phyloP scores from a whole-genome alignment of 2,888 invertebrate genomes.

The Lasioglossum vierecki region DNA sequence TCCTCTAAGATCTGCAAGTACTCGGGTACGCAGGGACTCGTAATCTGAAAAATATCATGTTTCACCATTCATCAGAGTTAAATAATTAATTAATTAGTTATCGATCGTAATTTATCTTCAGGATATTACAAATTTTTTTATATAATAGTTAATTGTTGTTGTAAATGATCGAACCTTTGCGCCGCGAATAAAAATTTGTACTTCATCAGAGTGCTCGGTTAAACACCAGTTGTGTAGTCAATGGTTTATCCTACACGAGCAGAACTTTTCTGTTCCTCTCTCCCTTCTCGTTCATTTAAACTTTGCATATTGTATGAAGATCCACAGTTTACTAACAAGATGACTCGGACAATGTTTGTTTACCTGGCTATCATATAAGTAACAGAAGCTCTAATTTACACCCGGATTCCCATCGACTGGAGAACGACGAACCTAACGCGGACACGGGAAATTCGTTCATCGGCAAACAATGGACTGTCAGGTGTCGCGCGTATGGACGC shows the following conservation, averaged over 20 bases:
- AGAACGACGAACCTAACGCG: background rate
- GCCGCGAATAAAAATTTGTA: no score
- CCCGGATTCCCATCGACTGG: background rate
- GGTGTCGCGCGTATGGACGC: slow-evolving; percentile 31
- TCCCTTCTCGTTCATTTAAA: no score
- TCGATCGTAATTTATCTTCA: no score
- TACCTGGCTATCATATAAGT: background rate
- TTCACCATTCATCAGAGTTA: background rate
- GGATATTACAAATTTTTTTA: no score
- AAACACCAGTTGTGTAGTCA: background rate
- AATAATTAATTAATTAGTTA: no score
- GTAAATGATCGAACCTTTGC: no score
- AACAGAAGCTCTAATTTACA: background rate
- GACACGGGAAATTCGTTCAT: slow-evolving; percentile 30
- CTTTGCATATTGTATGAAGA: background rate
- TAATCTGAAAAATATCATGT: background rate
- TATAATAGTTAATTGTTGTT: no score
- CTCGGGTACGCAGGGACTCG: no score
- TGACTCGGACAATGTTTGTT: background rate
- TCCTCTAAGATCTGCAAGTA: background rate
- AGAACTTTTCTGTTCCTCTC: background rate
- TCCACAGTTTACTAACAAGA: background rate
- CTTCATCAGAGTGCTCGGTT: background rate
- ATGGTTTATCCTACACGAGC: background rate
- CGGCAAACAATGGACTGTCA: slow-evolving; percentile 18